These are phyloP conservation scores for Centropyge bicolor DNA, from an alignment of 2,797 vertebrate species.

Conservation along the genomic window DNA sequence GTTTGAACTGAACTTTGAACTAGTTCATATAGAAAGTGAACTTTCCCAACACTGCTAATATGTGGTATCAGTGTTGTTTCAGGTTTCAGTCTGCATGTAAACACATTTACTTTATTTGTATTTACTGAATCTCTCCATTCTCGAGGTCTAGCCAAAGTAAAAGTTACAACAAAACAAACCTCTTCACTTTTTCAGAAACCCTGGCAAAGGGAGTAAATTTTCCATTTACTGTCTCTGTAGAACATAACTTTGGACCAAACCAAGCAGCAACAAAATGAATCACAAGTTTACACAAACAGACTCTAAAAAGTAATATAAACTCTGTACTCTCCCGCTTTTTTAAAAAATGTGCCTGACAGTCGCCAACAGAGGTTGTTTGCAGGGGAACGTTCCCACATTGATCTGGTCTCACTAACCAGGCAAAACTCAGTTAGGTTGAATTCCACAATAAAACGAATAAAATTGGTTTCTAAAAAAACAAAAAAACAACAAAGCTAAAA, in stretches of 20 bases:
- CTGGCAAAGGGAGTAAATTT: constrained; percentile 1
- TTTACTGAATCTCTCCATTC: neutral
- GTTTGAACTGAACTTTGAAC: too few species aligned
- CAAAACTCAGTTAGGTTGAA: neutral
- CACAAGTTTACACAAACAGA: constrained; percentile 1
- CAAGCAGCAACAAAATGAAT: constrained; percentile 18
- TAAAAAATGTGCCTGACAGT: constrained; percentile 5
- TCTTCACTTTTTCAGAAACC: neutral
- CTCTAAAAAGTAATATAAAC: neutral
- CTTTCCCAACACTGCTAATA: too few species aligned
- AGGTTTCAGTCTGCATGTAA: neutral
- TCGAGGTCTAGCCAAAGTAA: neutral
- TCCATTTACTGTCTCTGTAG: constrained; percentile 2
- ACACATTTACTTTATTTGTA: neutral
- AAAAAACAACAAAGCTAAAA: constrained; percentile 10
- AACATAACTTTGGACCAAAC: constrained; percentile 8
- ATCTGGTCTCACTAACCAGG: constrained; percentile 27
- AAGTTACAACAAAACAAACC: neutral
- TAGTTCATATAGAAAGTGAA: too few species aligned
- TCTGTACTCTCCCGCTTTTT: neutral
- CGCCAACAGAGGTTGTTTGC: neutral
- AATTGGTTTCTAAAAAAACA: neutral
- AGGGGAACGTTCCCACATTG: constrained; percentile 4
- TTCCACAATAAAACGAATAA: constrained; percentile 10
- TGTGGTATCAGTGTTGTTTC: neutral